Percentiles rank a stretch among this genome's conserved stretches.
Conservation (phyloP, 2,113 vertebrate genomes). For the Trinectes maculatus region DNA sequence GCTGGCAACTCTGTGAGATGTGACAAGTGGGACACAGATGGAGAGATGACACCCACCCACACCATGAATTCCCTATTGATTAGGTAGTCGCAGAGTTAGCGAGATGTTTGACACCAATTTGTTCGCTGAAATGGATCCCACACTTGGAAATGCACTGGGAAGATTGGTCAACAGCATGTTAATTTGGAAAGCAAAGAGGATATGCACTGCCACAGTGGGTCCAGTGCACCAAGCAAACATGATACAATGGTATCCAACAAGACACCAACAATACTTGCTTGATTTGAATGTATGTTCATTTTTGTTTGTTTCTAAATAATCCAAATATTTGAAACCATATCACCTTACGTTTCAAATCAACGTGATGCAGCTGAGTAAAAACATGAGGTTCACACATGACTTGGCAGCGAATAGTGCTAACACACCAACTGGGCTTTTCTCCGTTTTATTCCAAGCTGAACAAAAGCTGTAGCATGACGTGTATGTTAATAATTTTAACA, state of each 20-base stretch:
- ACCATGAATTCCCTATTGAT: slow-evolving; percentile 64
- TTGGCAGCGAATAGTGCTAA: slow-evolving; percentile 18
- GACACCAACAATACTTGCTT: not conserved
- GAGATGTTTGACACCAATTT: slow-evolving; percentile 64
- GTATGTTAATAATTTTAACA: too few species aligned
- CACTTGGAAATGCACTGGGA: slow-evolving; percentile 31
- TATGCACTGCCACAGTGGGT: not conserved
- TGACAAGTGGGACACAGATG: slow-evolving; percentile 68
- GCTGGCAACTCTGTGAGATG: slow-evolving; percentile 49
- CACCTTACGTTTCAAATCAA: slow-evolving; percentile 16
- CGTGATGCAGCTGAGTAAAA: slow-evolving; percentile 8
- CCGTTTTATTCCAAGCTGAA: too few species aligned
- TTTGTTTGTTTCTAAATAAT: slow-evolving; percentile 7
- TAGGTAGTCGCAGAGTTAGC: slow-evolving; percentile 49
- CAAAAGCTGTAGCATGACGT: too few species aligned
- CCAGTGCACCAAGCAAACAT: slow-evolving; percentile 16
- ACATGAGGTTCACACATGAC: slow-evolving; percentile 14
- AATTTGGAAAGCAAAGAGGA: slow-evolving; percentile 35
- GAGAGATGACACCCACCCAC: slow-evolving; percentile 64
- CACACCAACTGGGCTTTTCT: slow-evolving; percentile 19
- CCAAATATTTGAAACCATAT: not conserved
- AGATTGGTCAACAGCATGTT: slow-evolving; percentile 40
- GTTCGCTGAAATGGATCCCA: slow-evolving; percentile 55
- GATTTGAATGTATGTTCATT: not conserved
- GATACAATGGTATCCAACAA: slow-evolving; percentile 13